Conservation (phyloP, 2,797 vertebrate genomes). For the Oreochromis grahami region DNA sequence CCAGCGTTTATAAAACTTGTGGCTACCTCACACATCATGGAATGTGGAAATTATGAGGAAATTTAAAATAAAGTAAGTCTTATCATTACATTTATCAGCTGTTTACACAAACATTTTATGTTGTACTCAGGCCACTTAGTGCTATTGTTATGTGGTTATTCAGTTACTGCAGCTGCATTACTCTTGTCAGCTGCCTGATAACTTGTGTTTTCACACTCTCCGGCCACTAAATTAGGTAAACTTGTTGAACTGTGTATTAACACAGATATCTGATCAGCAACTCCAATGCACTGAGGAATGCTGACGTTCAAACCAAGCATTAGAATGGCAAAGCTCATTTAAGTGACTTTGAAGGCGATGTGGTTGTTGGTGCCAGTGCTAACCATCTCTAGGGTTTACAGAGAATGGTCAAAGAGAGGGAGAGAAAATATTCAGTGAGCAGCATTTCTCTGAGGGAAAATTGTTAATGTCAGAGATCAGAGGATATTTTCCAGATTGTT, state of each 20-base stretch:
- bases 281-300: not conserved
- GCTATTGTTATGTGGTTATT: not conserved
- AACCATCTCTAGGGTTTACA: not conserved
- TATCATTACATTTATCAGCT: not conserved
- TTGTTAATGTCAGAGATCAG: not conserved
- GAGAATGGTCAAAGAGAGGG: not conserved
- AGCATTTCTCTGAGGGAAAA: not conserved
- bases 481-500: not conserved
- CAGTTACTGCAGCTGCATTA: not conserved
- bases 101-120: not conserved
- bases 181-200: not conserved
- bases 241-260: not conserved
- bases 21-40: not conserved
- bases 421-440: not conserved
- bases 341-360: not conserved
- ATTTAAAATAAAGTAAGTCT: not conserved
- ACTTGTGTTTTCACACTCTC: not conserved
- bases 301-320: not conserved
- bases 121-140: not conserved
- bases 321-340: not conserved
- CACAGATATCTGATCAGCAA: not conserved
- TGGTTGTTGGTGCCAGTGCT: not conserved
- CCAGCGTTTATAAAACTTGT: not conserved
- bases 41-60: not conserved
- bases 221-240: not conserved